Percentiles rank a stretch among this genome's conserved stretches.
phyloP scores from a whole-genome alignment of 2,888 invertebrate species.

The Aethes cnicana region DNA sequence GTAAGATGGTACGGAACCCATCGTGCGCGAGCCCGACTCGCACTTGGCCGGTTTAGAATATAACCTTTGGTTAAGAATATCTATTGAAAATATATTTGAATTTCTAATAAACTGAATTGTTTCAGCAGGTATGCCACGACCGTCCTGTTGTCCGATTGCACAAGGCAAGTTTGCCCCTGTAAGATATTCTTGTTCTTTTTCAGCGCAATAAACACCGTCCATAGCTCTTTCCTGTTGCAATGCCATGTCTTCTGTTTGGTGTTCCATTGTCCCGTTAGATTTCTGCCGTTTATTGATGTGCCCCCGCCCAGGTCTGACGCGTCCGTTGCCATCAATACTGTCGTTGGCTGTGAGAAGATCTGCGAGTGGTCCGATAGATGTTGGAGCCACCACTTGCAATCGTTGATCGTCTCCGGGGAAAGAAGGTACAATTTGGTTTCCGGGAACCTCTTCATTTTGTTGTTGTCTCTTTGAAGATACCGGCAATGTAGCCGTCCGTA shows the following conservation, averaged over 20 bases:
- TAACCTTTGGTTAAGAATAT: too few relatives aligned
- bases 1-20: too few relatives aligned
- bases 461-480: not conserved
- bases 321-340: constrained; percentile 30
- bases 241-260: constrained; percentile 26
- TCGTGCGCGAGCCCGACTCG: too few relatives aligned
- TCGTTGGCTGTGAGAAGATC: constrained; percentile 12
- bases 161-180: constrained; percentile 15
- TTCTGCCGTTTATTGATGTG: constrained; percentile 25
- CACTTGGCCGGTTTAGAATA: too few relatives aligned
- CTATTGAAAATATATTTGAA: too few relatives aligned
- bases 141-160: constrained; percentile 33
- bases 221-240: constrained; percentile 26
- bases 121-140: constrained; percentile 26
- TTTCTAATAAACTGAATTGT: too few relatives aligned
- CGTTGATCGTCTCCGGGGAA: not conserved
- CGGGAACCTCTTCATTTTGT: constrained; percentile 17
- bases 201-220: constrained; percentile 7
- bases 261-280: constrained; percentile 19
- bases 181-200: not conserved
- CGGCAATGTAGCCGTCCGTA: constrained; percentile 18
- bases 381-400: constrained; percentile 10
- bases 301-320: constrained; percentile 33
- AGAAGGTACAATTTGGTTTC: not conserved
- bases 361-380: constrained; percentile 10